Base-by-base conservation (phyloP, 2,113 vertebrate species). In the Campylomormyrus tamandua region DNA sequence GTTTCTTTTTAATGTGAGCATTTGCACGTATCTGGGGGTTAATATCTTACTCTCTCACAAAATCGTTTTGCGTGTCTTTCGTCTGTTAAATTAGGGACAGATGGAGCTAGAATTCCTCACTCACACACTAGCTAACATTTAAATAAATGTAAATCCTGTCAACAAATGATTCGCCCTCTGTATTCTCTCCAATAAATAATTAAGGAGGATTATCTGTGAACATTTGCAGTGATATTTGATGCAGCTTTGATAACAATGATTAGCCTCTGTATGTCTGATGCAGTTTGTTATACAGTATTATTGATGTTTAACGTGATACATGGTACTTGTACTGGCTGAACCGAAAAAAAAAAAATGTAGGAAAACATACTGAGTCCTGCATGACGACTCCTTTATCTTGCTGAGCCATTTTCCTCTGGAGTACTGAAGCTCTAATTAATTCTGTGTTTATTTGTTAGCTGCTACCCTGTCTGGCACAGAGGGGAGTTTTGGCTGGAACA, bases 201-300 rank as follows among this genome's bases (percentile, higher is more conserved):
- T 52, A 87, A 53, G 66, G 31, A 35, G 35, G 50, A 49, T 50
- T 87, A 87, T 77, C 56, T 85, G 74, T 80, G 35, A 56, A 19
- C 62, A 45, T 50, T 87, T n/a, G 31, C 85, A 9, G 45, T 48
- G 11, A 48, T 87, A 77, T 49, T 24, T 87, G 31, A 90, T 87
- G 46, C 85, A 45, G 89, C 85, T 87, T 21, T 87, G 31, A 53
- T 77, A 86, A 48, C 31, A 52, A 48, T 77, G 58, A 48, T 58
- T 70, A 42, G 11, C 15, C 42, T 90, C 84, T 49, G 17, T 11
- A 35, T 66, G 27, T 87, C 24, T 11, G 66, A 48, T 80, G 87
- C 50, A 45, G 85, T 53, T 80, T 80, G 48, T 90, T 53, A 80
- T 87, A 42, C 39, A 42, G 39, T 42, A 87, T 90, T 84, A 87